phyloP scores from a whole-genome alignment of 2,888 invertebrate genomes.

The Zaprionus bogoriensis region DNA sequence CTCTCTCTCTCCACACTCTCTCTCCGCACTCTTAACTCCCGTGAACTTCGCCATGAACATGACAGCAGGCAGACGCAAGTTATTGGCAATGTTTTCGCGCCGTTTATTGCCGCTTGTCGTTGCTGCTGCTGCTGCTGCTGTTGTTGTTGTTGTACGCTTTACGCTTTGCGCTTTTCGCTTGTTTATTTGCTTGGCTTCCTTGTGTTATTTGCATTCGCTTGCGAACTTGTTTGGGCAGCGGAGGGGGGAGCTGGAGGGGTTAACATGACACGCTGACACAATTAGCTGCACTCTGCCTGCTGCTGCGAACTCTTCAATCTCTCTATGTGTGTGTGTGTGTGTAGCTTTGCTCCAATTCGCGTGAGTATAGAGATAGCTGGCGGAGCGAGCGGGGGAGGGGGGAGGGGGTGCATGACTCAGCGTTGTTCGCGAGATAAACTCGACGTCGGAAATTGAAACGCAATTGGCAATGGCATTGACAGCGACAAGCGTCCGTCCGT shows the following conservation, averaged over 20 bases:
- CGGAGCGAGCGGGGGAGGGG: background rate
- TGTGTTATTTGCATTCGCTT: constrained; percentile 38
- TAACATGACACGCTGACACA: constrained; percentile 61
- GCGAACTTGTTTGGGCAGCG: constrained; percentile 22
- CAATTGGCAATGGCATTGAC: constrained; percentile 44
- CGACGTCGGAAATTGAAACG: constrained; percentile 33
- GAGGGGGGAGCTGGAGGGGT: constrained; percentile 26
- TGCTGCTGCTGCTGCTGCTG: background rate
- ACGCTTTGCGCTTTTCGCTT: no score
- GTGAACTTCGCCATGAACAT: constrained; percentile 24
- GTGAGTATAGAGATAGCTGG: no score
- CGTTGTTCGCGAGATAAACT: constrained; percentile 21
- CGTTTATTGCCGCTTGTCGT: constrained; percentile 2
- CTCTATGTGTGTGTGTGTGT: constrained; percentile 1
- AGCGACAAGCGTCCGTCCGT: constrained; percentile 4
- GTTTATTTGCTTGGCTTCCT: constrained; percentile 46
- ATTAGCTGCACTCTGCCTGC: constrained; percentile 32
- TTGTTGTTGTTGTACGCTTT: background rate
- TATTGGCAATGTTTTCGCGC: constrained; percentile 4
- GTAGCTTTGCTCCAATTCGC: constrained; percentile 40
- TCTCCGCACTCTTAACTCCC: background rate
- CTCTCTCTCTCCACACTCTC: background rate
- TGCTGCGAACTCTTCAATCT: background rate
- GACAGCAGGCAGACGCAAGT: background rate
- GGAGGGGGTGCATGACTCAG: constrained; percentile 39